Conservation (phyloP, 2,888 invertebrate species). For the Lasioglossum marginatum region DNA sequence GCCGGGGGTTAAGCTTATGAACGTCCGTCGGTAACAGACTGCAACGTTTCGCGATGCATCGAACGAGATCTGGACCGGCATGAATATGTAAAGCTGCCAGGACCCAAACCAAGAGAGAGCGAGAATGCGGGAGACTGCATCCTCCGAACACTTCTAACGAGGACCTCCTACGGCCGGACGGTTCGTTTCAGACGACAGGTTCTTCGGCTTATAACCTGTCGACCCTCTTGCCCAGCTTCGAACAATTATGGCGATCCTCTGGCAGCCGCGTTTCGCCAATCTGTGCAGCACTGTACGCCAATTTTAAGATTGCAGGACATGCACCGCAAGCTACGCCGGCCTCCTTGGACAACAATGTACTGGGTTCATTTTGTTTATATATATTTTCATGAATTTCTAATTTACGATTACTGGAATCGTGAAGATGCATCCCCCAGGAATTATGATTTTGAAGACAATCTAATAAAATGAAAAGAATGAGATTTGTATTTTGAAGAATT, state of each 20-base stretch:
- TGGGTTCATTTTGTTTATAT: too few species aligned
- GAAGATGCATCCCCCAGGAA: too few species aligned
- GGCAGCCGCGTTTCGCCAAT: not conserved
- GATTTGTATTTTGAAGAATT: too few species aligned
- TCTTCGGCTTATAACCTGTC: constrained; percentile 51
- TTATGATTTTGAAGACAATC: too few species aligned
- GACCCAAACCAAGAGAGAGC: not conserved
- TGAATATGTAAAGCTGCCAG: constrained; percentile 75
- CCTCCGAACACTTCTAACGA: constrained; percentile 66
- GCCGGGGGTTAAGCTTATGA: constrained; percentile 25
- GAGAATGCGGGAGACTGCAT: constrained; percentile 16
- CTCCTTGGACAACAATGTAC: not conserved
- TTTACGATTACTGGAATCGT: too few species aligned
- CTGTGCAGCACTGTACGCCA: not conserved
- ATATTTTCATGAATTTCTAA: too few species aligned
- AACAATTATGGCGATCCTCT: constrained; percentile 55
- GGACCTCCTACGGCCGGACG: constrained; percentile 59
- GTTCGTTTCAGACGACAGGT: constrained; percentile 64
- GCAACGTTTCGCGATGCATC: constrained; percentile 49
- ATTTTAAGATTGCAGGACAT: not conserved
- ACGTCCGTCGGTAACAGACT: constrained; percentile 30
- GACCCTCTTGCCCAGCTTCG: constrained; percentile 34
- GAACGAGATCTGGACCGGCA: constrained; percentile 63
- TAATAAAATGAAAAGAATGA: too few species aligned
- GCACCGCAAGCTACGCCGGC: too few species aligned